Conservation (phyloP, 2,797 vertebrate species). For the Loriculus beryllinus region DNA sequence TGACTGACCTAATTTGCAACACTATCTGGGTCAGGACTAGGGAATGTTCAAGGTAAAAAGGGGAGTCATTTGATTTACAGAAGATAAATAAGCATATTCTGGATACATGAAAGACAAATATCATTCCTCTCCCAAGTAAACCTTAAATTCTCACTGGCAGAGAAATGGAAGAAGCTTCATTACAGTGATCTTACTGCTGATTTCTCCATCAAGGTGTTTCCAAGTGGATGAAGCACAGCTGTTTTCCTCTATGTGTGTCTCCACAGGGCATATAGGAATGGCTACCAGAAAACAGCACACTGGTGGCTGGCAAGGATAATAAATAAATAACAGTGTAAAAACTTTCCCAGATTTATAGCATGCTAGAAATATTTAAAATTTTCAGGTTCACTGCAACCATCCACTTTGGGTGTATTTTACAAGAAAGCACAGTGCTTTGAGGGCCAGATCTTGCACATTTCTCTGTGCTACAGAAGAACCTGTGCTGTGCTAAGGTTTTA, state of each 20-base stretch:
- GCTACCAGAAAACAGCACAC: not conserved
- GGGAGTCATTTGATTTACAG: conserved; percentile 52
- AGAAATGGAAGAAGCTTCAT: not conserved
- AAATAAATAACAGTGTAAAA: not conserved
- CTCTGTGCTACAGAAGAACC: not conserved
- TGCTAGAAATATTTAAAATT: not conserved
- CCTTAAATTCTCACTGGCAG: not conserved
- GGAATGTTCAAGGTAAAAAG: conserved; percentile 43
- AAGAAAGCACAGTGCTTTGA: not conserved
- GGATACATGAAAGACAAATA: conserved; percentile 6
- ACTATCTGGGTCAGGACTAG: conserved; percentile 29
- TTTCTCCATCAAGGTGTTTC: conserved; percentile 11
- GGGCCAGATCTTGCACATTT: fast-evolving
- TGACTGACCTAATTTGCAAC: conserved; percentile 65
- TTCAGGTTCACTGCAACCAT: not conserved
- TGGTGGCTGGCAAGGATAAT: not conserved
- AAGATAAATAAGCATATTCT: conserved; percentile 63
- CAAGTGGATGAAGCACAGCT: not conserved
- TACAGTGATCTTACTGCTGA: not conserved
- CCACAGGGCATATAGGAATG: not conserved
- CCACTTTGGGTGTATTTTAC: not conserved
- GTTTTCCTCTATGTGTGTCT: not conserved
- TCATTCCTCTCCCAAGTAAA: conserved; percentile 9
- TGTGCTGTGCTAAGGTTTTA: not conserved
- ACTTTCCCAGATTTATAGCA: not conserved